phyloP scores from a whole-genome alignment of 2,113 vertebrate genomes.

The Toxotes chatareus region DNA sequence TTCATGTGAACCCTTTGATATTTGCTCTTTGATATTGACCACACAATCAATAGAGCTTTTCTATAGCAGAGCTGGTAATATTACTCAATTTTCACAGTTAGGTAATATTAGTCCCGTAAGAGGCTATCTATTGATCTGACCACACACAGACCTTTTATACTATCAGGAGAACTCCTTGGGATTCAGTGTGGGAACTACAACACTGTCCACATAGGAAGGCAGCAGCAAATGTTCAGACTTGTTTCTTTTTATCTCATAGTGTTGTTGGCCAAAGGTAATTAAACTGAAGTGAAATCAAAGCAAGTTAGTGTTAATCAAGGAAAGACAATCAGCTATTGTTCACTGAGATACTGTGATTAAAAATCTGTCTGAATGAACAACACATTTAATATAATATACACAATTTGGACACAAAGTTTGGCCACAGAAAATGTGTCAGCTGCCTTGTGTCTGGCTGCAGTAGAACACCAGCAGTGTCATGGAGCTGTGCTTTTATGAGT shows the following conservation, averaged over 20 bases:
- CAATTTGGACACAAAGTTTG: background rate
- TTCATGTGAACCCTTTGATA: constrained; percentile 67
- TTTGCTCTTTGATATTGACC: constrained; percentile 78
- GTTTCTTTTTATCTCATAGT: constrained; percentile 1
- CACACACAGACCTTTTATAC: constrained; percentile 35
- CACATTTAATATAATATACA: background rate
- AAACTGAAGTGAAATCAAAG: constrained; percentile 10
- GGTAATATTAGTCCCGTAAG: constrained; percentile 77
- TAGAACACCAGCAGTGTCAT: background rate
- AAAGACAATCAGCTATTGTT: constrained; percentile 21
- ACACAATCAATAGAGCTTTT: constrained; percentile 78
- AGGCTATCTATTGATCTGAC: constrained; percentile 74
- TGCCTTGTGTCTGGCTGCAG: background rate
- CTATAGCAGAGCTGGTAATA: constrained; percentile 75
- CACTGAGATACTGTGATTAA: constrained; percentile 29
- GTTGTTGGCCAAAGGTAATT: constrained; percentile 32
- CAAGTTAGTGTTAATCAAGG: constrained; percentile 7
- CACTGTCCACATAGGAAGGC: constrained; percentile 5
- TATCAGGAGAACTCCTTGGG: constrained; percentile 10
- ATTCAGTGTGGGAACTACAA: constrained; percentile 2
- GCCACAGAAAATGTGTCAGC: too few relatives aligned
- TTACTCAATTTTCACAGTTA: constrained; percentile 81
- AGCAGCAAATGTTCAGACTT: constrained; percentile 4
- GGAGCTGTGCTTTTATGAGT: too few relatives aligned
- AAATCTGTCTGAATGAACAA: constrained; percentile 21